phyloP scores from a whole-genome alignment of 2,888 invertebrate genomes.

The Pseudoips prasinana region DNA sequence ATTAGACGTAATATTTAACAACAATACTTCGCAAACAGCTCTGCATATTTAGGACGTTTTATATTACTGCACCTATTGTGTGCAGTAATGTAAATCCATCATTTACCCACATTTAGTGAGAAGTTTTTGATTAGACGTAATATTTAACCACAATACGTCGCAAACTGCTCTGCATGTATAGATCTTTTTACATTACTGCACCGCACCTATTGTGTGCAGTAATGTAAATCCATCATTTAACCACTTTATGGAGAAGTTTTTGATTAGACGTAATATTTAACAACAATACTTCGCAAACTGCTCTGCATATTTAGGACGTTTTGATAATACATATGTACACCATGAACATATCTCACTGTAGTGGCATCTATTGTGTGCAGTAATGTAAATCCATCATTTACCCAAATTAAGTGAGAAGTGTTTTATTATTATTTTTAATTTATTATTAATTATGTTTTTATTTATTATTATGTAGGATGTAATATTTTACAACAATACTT shows the following conservation, averaged over 20 bases:
- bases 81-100: no score
- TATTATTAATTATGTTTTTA: no score
- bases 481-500: constrained; percentile 51
- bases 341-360: constrained; percentile 42
- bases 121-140: constrained; percentile 60
- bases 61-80: no score
- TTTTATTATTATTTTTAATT: no score
- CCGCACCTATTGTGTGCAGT: constrained; percentile 84
- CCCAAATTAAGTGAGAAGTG: no score
- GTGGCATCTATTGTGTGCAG: no score
- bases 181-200: no score
- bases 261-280: constrained; percentile 61
- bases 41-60: constrained; percentile 67
- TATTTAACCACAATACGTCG: constrained; percentile 57
- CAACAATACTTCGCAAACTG: constrained; percentile 59
- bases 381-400: no score
- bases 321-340: no score
- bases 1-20: constrained; percentile 56
- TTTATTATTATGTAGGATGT: no score
- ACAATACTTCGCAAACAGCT: constrained; percentile 64
- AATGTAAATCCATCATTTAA: constrained; percentile 79
- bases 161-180: constrained; percentile 74
- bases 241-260: constrained; percentile 79
- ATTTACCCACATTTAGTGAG: no score
- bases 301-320: constrained; percentile 69